Conservation (phyloP, 2,797 vertebrate species). For the Schizopygopsis malacanthus region DNA sequence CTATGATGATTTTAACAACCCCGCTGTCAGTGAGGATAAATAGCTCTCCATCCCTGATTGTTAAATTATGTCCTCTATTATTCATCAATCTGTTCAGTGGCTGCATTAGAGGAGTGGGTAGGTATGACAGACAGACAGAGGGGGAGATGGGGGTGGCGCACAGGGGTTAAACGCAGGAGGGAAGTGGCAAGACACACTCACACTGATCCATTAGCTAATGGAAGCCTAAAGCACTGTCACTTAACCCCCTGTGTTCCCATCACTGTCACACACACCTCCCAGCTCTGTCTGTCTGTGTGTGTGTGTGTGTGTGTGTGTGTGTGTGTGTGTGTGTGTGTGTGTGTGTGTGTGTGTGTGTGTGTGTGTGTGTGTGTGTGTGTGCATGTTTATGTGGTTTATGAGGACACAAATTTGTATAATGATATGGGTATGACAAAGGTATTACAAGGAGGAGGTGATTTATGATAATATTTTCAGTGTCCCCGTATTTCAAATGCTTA, state of each 20-base stretch:
- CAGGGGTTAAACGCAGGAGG: constrained; percentile 74
- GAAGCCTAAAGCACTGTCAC: constrained; percentile 82
- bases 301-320: constrained; percentile 6
- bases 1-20: constrained; percentile 55
- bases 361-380: not conserved
- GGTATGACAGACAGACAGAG: constrained; percentile 33
- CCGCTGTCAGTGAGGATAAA: constrained; percentile 67
- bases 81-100: constrained; percentile 77
- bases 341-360: too few relatives aligned
- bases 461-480: too few relatives aligned
- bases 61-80: constrained; percentile 78
- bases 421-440: too few relatives aligned
- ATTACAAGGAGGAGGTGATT: too few relatives aligned
- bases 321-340: not conserved
- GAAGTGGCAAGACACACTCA: constrained; percentile 68
- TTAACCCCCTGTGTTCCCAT: constrained; percentile 74
- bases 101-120: constrained; percentile 60
- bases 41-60: constrained; percentile 72
- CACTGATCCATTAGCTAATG: constrained; percentile 95
- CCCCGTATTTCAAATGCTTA: too few relatives aligned
- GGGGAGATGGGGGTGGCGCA: constrained; percentile 46
- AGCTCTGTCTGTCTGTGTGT: constrained; percentile 28
- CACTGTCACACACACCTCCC: constrained; percentile 74
- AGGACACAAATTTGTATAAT: too few relatives aligned
- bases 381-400: too few relatives aligned